Evolutionary conservation across 2,113 vertebrate species (phyloP), one percentile per base, ranked within the genome.

Genomic region (Aptenodytes forsteri): DNA sequence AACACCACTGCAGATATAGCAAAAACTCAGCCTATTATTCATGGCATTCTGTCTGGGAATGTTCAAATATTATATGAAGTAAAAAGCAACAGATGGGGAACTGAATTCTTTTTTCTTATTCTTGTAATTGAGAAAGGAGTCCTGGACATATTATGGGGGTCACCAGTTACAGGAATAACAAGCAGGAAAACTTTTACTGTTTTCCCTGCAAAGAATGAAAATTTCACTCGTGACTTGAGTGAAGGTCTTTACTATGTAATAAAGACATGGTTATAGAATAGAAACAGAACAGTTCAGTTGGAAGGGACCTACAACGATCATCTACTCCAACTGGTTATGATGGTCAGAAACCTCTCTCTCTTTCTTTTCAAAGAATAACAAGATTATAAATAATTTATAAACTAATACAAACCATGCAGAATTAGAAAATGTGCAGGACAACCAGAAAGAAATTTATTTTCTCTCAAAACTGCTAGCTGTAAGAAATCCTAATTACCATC

Each of bases 21-120:
- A 88, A 83, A 86, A 84, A 7, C 23, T 97, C 93, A 93, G 75
- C 49, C 78, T 86, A 83, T 76, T 96, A 77, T 64, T 23, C 55
- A 59, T 64, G 47, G 42, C 67, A 89, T 87, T 67, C 40, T 46
- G 8, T 70, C 40, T 90, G 38, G 34, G 20, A 32, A 61, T 29
- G 6, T 78, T 66, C 27, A 73, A 78, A 70, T 78, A 72, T 30
- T 55, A 40, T 29, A 46, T 27, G 13, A 65, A 16, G 8, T 54
- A 54, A 72, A 79, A 77, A 77, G 16, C 26, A 76, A 67, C 22
- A 87, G 34, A 71, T 50, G 29, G 40, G 47, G 29, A 79, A 80
- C 12, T 30, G 19, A 50, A 52, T 34, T 25, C 6, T 64, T 69
- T 86, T 56, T 67, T 59, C 32, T 55, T 76, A n/a, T n/a, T 76